A percentile compares a stretch with the other conserved stretches of the same genome.
Conservation (phyloP, 2,113 vertebrate species). For the Synchiropus splendidus region DNA sequence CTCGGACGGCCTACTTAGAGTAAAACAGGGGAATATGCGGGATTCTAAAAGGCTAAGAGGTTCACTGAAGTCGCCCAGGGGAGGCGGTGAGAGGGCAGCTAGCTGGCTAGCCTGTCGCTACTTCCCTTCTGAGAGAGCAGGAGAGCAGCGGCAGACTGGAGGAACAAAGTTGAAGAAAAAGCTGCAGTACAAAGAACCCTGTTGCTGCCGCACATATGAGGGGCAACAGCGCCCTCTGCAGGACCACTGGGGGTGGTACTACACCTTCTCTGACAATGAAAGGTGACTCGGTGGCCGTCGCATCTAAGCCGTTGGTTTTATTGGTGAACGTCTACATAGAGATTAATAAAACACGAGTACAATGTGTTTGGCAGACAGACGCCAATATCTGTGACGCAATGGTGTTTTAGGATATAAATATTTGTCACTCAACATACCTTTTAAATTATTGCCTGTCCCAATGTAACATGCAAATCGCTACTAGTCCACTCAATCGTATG, state of each 20-base stretch:
- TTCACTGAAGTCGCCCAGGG: constrained; percentile 2
- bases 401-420: too few species aligned
- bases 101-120: constrained; percentile 53
- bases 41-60: not conserved
- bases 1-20: constrained; percentile 1
- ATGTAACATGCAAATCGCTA: too few species aligned
- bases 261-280: not conserved
- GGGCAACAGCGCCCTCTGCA: constrained; percentile 27
- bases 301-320: too few species aligned
- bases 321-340: too few species aligned
- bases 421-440: too few species aligned
- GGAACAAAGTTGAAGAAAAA: constrained; percentile 56
- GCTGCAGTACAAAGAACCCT: constrained; percentile 41
- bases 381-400: too few species aligned
- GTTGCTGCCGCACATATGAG: constrained; percentile 18
- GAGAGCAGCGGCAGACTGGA: constrained; percentile 37
- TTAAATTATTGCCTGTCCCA: too few species aligned
- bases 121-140: constrained; percentile 51
- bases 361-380: too few species aligned
- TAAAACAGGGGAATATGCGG: not conserved
- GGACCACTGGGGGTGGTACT: not conserved
- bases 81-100: constrained; percentile 30
- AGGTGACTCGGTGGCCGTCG: too few species aligned
- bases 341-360: too few species aligned
- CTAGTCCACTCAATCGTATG: too few species aligned